Percentiles rank a stretch among this genome's conserved stretches.
Evolutionary conservation across 2,888 invertebrate genomes (phyloP).

Genomic region (Patella depressa): DNA sequence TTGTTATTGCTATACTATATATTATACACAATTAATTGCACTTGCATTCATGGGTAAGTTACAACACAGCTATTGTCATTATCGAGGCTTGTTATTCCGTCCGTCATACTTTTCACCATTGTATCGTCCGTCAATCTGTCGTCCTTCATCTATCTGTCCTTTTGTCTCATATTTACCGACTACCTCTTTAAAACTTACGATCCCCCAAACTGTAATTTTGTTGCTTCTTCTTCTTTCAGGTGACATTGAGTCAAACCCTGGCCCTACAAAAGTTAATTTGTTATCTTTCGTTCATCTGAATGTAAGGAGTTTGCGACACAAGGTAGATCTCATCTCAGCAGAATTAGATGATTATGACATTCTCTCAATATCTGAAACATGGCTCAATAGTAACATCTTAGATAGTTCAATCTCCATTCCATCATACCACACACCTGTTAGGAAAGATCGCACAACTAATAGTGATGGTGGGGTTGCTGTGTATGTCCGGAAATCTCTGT

Average conservation of each 20-base stretch:
- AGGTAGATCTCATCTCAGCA: background rate
- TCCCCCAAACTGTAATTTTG: no score
- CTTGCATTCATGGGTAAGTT: no score
- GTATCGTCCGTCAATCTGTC: no score
- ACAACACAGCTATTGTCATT: no score
- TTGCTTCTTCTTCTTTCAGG: background rate
- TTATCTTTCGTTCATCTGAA: conserved; percentile 10
- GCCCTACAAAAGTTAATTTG: background rate
- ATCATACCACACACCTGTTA: background rate
- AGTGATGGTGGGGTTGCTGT: conserved; percentile 5
- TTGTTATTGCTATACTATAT: no score
- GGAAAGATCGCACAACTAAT: background rate
- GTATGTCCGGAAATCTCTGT: background rate
- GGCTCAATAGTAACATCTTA: background rate
- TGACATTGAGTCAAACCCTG: conserved; percentile 5
- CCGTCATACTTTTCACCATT: no score
- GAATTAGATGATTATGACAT: background rate
- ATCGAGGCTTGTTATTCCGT: no score
- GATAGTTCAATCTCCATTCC: background rate
- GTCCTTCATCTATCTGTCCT: no score
- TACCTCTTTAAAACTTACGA: no score
- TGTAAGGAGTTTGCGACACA: conserved; percentile 4
- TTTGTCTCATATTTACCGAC: no score
- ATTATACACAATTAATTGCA: no score
- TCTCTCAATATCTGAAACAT: conserved; percentile 1